These are phyloP conservation scores for Mus minutoides DNA, from an alignment of 2,797 vertebrate species.

Conservation along the genomic window DNA sequence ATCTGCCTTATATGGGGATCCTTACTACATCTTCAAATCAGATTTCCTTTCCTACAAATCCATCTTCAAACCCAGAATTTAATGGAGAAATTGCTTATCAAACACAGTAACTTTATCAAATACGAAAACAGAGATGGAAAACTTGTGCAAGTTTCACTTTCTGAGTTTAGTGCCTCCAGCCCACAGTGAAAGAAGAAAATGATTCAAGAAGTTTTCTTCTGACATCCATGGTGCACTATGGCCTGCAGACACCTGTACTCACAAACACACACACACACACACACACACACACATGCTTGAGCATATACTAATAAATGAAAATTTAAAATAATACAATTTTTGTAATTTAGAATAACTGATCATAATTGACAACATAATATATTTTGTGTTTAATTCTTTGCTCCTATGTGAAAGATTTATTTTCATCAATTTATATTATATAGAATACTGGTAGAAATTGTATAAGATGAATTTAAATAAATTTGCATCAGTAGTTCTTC, in stretches of 20 bases:
- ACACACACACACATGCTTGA: not conserved
- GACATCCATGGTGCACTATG: not conserved
- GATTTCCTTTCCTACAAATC: not conserved
- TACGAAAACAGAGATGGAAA: not conserved
- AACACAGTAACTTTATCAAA: not conserved
- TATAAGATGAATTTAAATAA: conserved; percentile 50
- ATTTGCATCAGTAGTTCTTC: conserved; percentile 51
- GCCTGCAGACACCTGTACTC: not conserved
- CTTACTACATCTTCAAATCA: not conserved
- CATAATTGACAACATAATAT: conserved; percentile 56
- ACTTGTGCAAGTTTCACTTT: not conserved
- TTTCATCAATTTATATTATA: conserved; percentile 57
- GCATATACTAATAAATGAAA: not conserved
- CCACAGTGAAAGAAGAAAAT: not conserved
- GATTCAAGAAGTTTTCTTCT: not conserved
- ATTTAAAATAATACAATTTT: not conserved
- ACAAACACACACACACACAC: not conserved
- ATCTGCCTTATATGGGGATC: not conserved
- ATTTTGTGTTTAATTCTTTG: not conserved
- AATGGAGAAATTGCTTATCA: not conserved
- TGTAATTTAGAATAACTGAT: not conserved
- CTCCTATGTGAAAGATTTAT: conserved; percentile 38
- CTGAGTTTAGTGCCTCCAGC: not conserved
- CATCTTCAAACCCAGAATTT: not conserved
- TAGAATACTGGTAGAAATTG: conserved; percentile 65